These are phyloP conservation scores for Buathra laborator DNA, from an alignment of 2,888 invertebrate species.

Conservation along the genomic window DNA sequence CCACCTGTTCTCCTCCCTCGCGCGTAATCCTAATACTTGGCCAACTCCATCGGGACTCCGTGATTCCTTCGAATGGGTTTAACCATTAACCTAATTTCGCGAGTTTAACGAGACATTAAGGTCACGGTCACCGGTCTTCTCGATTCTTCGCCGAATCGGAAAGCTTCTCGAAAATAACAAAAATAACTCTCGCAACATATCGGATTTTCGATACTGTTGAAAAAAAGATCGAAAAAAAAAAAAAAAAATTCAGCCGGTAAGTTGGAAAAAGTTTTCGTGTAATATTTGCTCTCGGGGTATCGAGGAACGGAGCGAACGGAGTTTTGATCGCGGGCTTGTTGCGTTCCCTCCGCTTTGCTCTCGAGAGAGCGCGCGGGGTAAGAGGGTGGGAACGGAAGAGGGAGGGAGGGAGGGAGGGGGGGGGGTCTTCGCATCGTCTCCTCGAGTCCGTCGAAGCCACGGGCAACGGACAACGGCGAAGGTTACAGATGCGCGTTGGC, in stretches of 20 bases:
- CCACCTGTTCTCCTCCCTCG: neutral
- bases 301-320: neutral
- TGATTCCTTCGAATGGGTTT: neutral
- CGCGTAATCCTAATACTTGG: neutral
- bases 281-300: slow-evolving; percentile 1
- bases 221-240: neutral
- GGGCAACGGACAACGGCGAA: slow-evolving; percentile 79
- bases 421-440: slow-evolving; percentile 46
- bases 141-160: slow-evolving; percentile 42
- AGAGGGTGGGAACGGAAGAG: neutral
- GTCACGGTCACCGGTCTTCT: slow-evolving; percentile 59
- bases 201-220: too few relatives aligned
- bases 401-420: neutral
- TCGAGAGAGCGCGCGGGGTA: neutral
- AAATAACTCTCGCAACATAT: neutral
- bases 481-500: slow-evolving; percentile 75
- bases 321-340: slow-evolving; percentile 7
- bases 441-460: slow-evolving; percentile 60
- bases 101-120: slow-evolving; percentile 56
- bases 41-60: neutral
- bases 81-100: slow-evolving; percentile 29
- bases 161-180: slow-evolving; percentile 1
- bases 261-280: neutral
- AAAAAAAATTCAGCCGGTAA: neutral
- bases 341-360: slow-evolving; percentile 14